phyloP scores from a whole-genome alignment of 2,113 vertebrate genomes.

The Eretmochelys imbricata region DNA sequence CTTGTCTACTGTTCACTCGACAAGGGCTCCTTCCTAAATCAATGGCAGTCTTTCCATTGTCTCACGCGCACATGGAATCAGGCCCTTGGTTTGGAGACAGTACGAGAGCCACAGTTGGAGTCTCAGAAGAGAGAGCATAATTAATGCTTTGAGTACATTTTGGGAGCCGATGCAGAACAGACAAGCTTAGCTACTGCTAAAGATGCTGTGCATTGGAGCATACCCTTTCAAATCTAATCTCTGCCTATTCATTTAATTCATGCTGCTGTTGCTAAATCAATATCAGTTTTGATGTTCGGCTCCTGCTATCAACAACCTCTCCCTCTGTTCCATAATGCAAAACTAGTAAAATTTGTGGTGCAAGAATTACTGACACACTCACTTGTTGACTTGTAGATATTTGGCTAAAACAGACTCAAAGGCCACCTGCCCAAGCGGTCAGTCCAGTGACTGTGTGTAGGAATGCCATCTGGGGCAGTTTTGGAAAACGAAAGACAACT shows the following conservation, averaged over 20 bases:
- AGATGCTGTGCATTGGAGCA: background rate
- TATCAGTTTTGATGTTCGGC: conserved; percentile 44
- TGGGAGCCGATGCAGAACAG: background rate
- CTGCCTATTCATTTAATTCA: conserved; percentile 40
- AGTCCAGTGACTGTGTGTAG: too few species aligned
- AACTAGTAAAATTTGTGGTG: conserved; percentile 12
- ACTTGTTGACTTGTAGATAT: background rate
- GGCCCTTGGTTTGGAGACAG: background rate
- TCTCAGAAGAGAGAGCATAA: background rate
- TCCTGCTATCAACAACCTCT: conserved; percentile 49
- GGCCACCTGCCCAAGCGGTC: background rate
- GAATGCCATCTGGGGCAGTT: background rate
- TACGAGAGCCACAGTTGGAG: background rate
- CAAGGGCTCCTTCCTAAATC: background rate
- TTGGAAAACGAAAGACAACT: background rate
- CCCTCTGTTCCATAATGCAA: conserved; percentile 18
- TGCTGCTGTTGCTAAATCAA: conserved; percentile 7
- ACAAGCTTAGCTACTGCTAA: background rate
- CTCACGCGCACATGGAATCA: background rate
- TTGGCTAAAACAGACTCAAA: background rate
- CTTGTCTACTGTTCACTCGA: background rate
- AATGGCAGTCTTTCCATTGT: background rate
- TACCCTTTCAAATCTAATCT: conserved; percentile 34
- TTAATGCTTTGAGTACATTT: background rate
- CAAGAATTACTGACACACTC: background rate